Base-by-base conservation (phyloP, 2,797 vertebrate species). In the Sarcoramphus papa region DNA sequence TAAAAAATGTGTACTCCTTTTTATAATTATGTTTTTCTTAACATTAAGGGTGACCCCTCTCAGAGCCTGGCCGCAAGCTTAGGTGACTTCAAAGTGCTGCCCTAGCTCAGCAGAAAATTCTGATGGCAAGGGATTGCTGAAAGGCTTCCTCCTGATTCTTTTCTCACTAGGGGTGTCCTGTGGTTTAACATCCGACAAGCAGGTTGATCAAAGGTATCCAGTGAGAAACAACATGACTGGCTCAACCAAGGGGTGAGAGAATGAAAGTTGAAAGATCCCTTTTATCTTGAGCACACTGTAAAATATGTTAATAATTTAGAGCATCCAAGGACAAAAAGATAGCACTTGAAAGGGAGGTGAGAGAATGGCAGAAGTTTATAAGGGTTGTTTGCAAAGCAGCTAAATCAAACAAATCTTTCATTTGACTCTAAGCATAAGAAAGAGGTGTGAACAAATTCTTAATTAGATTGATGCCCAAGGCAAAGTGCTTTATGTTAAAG, bases 261-360 rank as follows among this genome's bases (percentile, higher is more conserved):
- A 91, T 60, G 72, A 43, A 41, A 51, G 91, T 13, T 20, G 79
- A 79, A 72, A 86, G 92, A 62, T 11, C 93, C 23, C 92, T 93
- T 95, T 96, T 24, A 96, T 96, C 96, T 90, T 43, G 37, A 79
- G 88, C 87, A 15, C 82, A 6, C 95, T 57, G 85, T 93, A 92
- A 95, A 93, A 96, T 62, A 73, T 88, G 96, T 78, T 91, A 96
- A 96, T 90, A 69, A 95, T 70, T 88, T 54, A 92, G 91, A 93
- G 88, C 88, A 82, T 78, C 90, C 93, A 12, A 94, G 96, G 93
- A 97, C 96, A 82, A 76, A 84, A 27, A 90, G 96, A 54, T 54
- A 64, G 83, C 88, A 19, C 92, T 95, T 96, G 85, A 96, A 95
- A 96, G 89, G 68, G 64, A 87, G 70, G 88, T 17, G 89, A 85